Evolutionary conservation across 2,888 invertebrate genomes (phyloP), one percentile per base, ranked within the genome.

Genomic region (Balanococcus diminutus): DNA sequence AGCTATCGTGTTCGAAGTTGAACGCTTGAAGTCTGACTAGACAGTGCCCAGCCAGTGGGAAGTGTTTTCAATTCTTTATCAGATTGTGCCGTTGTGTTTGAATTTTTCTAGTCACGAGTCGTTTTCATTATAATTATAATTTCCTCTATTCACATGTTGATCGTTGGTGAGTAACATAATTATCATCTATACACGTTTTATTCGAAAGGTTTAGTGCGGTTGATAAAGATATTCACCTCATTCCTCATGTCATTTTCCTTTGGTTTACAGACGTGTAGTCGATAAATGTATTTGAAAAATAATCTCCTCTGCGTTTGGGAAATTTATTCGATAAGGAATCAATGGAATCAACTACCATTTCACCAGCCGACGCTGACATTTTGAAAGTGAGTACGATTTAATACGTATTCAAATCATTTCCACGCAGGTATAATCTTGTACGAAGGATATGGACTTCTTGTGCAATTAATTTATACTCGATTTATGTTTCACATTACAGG

Each of bases 271-370:
- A 32, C 16, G n/a, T 32, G 2, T 25, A 0, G 19, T 32, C 36
- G 32, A 75, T 25, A 75, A 75, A 75, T 75, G 75, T 32, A 75
- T 75, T 75, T 75, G 6, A 32, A 32, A 36, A 75, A 32, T 32
- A 75, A 32, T 75, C 32, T 19, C 9, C 25, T 3, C 5, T 16
- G 75, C n/a, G 61, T 32, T 75, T n/a, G 0, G 19, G 22, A 28
- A 25, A 72, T n/a, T n/a, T 32, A n/a, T 36, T 75, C 6, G 4
- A 32, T 14, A 19, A 32, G 32, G n/a, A 75, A n/a, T 19, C 75
- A 16, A n/a, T 25, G 25, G 32, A 75, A n/a, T n/a, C 32, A 19
- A n/a, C 75, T 32, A 75, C 75, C 8, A 19, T 75, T 32, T 2
- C 32, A 22, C 16, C 75, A 5, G n/a, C 0, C 16, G 19, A 8